phyloP scores from a whole-genome alignment of 2,888 invertebrate species.

The Mimachlamys varia region DNA sequence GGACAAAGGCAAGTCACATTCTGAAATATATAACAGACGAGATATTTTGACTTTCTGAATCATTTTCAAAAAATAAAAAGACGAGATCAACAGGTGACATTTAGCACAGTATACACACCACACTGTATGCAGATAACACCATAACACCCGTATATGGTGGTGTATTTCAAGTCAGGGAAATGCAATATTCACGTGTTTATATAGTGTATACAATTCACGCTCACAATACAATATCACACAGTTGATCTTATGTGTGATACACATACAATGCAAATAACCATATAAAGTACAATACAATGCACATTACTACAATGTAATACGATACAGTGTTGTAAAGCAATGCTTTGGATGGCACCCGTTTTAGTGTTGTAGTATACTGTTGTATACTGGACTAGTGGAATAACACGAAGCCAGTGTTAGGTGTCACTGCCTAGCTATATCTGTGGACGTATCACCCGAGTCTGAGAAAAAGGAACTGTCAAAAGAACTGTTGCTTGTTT shows the following conservation, averaged over 20 bases:
- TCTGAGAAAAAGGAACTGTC: conserved; percentile 64
- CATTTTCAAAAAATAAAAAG: neutral
- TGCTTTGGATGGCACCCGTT: neutral
- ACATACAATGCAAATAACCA: neutral
- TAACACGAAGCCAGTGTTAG: neutral
- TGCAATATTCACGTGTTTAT: too few relatives aligned
- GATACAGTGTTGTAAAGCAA: neutral
- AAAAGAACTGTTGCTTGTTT: conserved; percentile 55
- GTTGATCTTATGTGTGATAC: too few relatives aligned
- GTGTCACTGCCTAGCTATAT: conserved; percentile 45
- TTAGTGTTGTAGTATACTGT: neutral
- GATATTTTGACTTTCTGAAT: neutral
- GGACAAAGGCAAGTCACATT: neutral
- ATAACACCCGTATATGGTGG: too few relatives aligned
- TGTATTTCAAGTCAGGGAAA: too few relatives aligned
- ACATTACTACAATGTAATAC: neutral
- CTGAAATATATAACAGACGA: too few relatives aligned
- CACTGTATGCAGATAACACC: too few relatives aligned
- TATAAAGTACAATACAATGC: too few relatives aligned
- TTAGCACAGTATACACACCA: too few relatives aligned
- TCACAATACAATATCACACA: too few relatives aligned
- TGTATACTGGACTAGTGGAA: conserved; percentile 15
- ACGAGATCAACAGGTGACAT: neutral
- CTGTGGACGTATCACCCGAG: conserved; percentile 50
- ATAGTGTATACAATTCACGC: too few relatives aligned